Base-by-base conservation (phyloP, 2,888 invertebrate genomes). In the Lasioglossum villosulum region DNA sequence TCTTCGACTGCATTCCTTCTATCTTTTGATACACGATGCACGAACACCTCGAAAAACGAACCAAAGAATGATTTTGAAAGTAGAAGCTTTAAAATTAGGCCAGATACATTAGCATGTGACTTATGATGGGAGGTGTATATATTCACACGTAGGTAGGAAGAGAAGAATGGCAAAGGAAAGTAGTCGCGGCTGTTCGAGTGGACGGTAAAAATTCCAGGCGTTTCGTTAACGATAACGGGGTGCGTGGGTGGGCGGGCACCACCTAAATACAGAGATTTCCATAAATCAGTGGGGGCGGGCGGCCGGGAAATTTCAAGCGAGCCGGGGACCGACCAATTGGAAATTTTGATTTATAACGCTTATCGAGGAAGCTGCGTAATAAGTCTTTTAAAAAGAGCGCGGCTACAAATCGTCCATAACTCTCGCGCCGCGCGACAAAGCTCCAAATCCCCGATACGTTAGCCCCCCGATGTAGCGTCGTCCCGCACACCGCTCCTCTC, bases 401-500 rank as follows among this genome's bases (percentile, higher is more conserved):
- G 86, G 39, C 80, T 80, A 77, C 82, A 86, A 86, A 89, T 89
- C 84, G 80, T 80, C 89, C 80, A 86, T 89, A 89, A 89, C 78
- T 90, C 90, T 84, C 75, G 48, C 76, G 27, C 70, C 48, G 66
- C 83, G 80, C 81, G 81, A 77, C 86, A 83, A 83, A 83, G 84
- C 86, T 80, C 82, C 75, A 79, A 89, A 90, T 90, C 88, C 86
- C 82, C 84, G 86, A 89, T 89, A 89, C 89, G 86, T 89, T 89
- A 89, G 84, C 63, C 63, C 84, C 84, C 81, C 82, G 73, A 48
- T 71, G 59, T 68, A 66, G 63, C 39, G 19, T 63, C 68, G 66
- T 30, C 66, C 34, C 66, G 34, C 34, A 2, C 34, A 8, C 34
- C 37, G 68, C 37, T 8, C 34, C 34, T 37, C 34, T 10, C 37